Evolutionary conservation across 2,797 vertebrate species (phyloP), one percentile per base, ranked within the genome.

Genomic region (Epinephelus coioides): DNA sequence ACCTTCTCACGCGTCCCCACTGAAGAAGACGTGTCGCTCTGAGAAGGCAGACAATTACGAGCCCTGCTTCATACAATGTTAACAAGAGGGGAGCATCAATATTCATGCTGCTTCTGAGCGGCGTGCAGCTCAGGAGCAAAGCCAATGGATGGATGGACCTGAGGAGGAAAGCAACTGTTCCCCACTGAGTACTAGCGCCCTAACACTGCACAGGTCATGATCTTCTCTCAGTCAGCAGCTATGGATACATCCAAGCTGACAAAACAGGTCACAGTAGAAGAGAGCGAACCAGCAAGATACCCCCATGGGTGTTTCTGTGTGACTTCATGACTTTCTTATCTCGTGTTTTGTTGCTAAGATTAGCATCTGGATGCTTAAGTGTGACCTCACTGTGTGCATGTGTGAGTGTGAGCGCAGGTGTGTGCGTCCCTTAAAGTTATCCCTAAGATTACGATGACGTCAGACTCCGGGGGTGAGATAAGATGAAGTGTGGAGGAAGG

Each of bases 11-110:
- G 86, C 78, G 53, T 81, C 79, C 78, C 76, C 51, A 8, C 81
- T 56, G 77, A 79, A 84, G 86, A 73, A 69, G 84, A 74, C 79
- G 78, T 78, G 91, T 85, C 62, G 63, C 73, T 5, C 78, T 5
- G 65, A 84, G 82, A 78, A 81, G 87, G 79, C 85, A 79, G 82
- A 86, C 89, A 86, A 90, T 90, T 88, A 90, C 61, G 64, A 74
- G 80, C 54, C 57, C 76, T 54, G 86, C 81, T 83, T 91, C 80
- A 85, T 81, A 64, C 86, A 84, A 89, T 78, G 86, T 86, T 92
- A 91, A 92, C 90, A 87, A 88, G 90, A n/a, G 50, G 60, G 51
- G 55, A 14, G 78, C 78, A 85, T 92, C 86, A 89, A 91, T 91
- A 92, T 91, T 92, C 89, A 90, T 80, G 87, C 68, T 43, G 83